These are phyloP conservation scores for Drosophila ananassae DNA, from an alignment of 1,140 invertebrate species.

Conservation along the genomic window DNA sequence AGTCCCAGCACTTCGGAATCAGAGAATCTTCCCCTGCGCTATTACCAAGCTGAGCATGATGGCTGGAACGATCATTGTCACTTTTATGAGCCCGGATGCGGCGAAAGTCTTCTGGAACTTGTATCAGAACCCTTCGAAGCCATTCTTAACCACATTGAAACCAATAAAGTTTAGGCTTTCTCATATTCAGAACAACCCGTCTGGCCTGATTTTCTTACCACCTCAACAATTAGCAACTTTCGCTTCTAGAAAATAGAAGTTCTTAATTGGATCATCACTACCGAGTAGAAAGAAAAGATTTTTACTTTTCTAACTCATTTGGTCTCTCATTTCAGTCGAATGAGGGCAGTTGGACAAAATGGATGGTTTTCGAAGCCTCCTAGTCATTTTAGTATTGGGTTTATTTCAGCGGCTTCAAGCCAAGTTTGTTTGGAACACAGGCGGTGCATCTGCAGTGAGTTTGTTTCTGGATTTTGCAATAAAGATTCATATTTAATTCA, in stretches of 20 bases:
- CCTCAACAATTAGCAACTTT: slow-evolving; percentile 70
- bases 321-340: slow-evolving; percentile 9
- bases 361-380: slow-evolving; percentile 13
- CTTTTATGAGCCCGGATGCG: slow-evolving; percentile 78
- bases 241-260: slow-evolving; percentile 39
- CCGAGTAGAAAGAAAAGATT: slow-evolving; percentile 16
- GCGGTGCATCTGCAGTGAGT: slow-evolving; percentile 49
- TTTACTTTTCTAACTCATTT: background rate
- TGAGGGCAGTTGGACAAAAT: slow-evolving; percentile 7
- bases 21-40: slow-evolving; percentile 85
- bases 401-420: background rate
- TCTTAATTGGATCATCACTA: slow-evolving; percentile 52
- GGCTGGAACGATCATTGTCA: slow-evolving; percentile 77
- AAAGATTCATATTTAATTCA: background rate
- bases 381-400: slow-evolving; percentile 8
- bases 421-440: slow-evolving; percentile 58
- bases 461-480: too few relatives aligned
- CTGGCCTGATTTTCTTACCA: slow-evolving; percentile 37
- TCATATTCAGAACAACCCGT: slow-evolving; percentile 17
- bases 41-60: slow-evolving; percentile 86
- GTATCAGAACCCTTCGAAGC: slow-evolving; percentile 69
- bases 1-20: slow-evolving; percentile 86
- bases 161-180: slow-evolving; percentile 51
- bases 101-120: slow-evolving; percentile 63
- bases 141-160: slow-evolving; percentile 46